Base-by-base conservation (phyloP, 2,888 invertebrate species). In the Raillietiella orientalis region DNA sequence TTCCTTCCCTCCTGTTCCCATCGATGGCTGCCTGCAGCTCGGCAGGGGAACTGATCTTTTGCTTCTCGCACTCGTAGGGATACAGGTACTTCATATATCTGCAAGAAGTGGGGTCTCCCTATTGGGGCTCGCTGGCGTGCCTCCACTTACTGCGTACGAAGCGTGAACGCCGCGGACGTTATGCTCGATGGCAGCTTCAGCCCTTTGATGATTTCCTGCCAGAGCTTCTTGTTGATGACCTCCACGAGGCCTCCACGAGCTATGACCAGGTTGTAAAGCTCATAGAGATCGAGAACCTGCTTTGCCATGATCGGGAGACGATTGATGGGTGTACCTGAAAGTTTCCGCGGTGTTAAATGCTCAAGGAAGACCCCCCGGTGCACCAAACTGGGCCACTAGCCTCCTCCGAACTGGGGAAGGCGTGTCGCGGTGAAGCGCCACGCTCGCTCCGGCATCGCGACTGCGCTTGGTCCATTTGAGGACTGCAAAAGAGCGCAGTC, bases 121-220 rank as follows among this genome's bases (percentile, higher is more conserved):
- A n/a, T n/a, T n/a, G n/a, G n/a, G n/a, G n/a, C n/a, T n/a, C n/a
- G n/a, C n/a, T n/a, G n/a, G n/a, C n/a, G n/a, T n/a, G n/a, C n/a
- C n/a, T n/a, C n/a, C n/a, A n/a, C 75, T 67, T 53, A 93, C 90
- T 96, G 96, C 43, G 93, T 96, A 39, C 96, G 62, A 33, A 96
- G 58, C 22, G 96, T 96, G 50, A 96, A 96, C 16, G 96, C 96
- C 17, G 96, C 96, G 33, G 90, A 90, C 22, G 96, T 96, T 46
- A 96, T 96, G 35, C 84, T 84, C 15, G 87, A 84, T 4, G 96
- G 96, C 41, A 96, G 56, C 51, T 87, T 75, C 30, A 96, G 62
- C n/a, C 93, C 93, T 53, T 96, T 96, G 49, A 96, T 96, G 47
- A 96, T 93, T 59, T 93, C 93, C 49, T 96, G 75, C 96, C 96